Evolutionary conservation across 2,797 vertebrate genomes (phyloP), one percentile per base, ranked within the genome.

Genomic region (Neosalanx taihuensis): DNA sequence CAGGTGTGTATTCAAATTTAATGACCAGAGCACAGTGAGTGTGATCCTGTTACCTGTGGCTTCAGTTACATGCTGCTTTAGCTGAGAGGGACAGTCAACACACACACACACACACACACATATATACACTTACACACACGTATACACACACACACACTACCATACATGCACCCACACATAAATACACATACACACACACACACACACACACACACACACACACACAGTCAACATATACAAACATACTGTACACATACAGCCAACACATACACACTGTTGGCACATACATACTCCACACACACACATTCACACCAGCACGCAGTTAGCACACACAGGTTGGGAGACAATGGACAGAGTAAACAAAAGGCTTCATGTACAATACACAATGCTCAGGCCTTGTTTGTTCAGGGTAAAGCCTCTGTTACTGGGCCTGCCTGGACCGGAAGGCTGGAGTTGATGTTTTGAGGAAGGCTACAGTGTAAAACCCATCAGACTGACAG

Each of bases 1-100:
- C 78, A 73, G 72, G 74, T 64, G 79, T 76, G 81, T 83, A 92
- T 93, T 91, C 83, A 93, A 92, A 83, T 92, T 93, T 93, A 92
- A 93, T 93, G 92, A 93, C 83, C 83, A 65, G 83, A 49, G 79
- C 49, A 68, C 77, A 56, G 82, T 41, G 75, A 76, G 83, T 69
- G 82, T 79, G 84, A 91, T 94, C 90, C 83, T 71, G 91, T 94
- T 93, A 91, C 93, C 23, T 26, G 23, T 73, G 72, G 84, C 81
- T 84, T 92, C 86, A 61, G 58, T 94, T 93, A 90, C 93, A 80
- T 70, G 69, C 74, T 81, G 65, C 72, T 76, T 5, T 29, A 73
- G 74, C 53, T 60, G 60, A 71, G 81, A 74, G 72, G 61, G 71
- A 46, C 41, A 70, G 59, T 69, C 67, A 72, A 70, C 59, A 51